These are phyloP conservation scores for Saguinus midas DNA, from an alignment of 2,113 vertebrate genomes.

Conservation along the genomic window DNA sequence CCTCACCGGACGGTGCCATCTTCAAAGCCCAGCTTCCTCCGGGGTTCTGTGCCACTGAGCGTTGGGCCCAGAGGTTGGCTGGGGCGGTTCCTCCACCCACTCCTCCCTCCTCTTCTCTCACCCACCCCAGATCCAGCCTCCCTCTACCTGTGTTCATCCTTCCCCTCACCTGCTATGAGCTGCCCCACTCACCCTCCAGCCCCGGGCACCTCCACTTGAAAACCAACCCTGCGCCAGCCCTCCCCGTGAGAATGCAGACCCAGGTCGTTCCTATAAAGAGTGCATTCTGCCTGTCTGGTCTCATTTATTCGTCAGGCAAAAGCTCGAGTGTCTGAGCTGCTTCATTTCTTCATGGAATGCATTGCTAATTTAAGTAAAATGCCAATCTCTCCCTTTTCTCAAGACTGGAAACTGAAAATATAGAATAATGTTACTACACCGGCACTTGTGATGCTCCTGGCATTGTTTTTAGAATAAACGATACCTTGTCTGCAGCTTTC, in stretches of 20 bases:
- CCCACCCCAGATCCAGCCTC: neutral
- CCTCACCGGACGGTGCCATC: neutral
- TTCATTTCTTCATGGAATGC: rapidly evolving
- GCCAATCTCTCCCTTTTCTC: neutral
- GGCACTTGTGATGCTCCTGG: too few relatives aligned
- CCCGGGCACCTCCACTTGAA: neutral
- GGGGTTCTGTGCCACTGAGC: neutral
- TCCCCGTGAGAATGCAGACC: neutral
- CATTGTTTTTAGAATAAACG: neutral
- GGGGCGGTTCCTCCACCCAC: too few relatives aligned
- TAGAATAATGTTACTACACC: rapidly evolving
- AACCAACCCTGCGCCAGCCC: neutral
- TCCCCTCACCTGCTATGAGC: neutral
- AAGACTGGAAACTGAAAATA: neutral
- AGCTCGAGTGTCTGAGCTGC: rapidly evolving
- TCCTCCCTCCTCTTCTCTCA: neutral
- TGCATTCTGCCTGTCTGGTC: neutral
- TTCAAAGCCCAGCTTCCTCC: neutral
- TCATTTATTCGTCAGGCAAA: neutral
- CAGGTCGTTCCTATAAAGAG: neutral
- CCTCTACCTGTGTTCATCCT: neutral
- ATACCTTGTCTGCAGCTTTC: neutral
- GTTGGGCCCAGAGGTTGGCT: neutral
- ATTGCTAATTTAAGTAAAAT: neutral
- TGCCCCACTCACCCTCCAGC: neutral